These are phyloP conservation scores for Zonitis immaculata DNA, from an alignment of 2,888 invertebrate species.

Conservation along the genomic window DNA sequence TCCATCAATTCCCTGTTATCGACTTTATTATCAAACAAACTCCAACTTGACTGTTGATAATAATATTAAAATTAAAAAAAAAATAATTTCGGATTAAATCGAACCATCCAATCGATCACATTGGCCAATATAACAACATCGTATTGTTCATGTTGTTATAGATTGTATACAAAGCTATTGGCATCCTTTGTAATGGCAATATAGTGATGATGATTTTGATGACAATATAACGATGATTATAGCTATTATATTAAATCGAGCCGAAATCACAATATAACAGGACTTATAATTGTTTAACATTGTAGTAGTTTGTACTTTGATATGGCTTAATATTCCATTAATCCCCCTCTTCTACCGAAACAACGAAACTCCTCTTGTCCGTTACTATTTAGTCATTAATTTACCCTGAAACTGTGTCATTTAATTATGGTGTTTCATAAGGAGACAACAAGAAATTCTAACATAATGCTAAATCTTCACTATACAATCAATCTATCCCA, in stretches of 20 bases:
- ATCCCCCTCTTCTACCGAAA: too few species aligned
- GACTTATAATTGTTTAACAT: slow-evolving; percentile 26
- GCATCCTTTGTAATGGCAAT: neutral
- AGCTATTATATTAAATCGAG: slow-evolving; percentile 18
- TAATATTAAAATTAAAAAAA: neutral
- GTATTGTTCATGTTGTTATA: neutral
- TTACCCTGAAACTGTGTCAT: slow-evolving; percentile 19
- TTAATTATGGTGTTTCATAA: slow-evolving; percentile 18
- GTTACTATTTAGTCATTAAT: slow-evolving; percentile 22
- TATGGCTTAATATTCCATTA: slow-evolving; percentile 24
- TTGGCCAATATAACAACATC: neutral
- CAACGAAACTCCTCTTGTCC: slow-evolving; percentile 22
- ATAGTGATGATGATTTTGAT: neutral
- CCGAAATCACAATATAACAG: slow-evolving; percentile 25
- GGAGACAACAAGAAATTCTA: slow-evolving; percentile 13
- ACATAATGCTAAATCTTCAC: slow-evolving; percentile 9
- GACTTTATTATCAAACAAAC: neutral
- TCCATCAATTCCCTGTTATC: neutral
- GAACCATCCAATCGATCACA: neutral
- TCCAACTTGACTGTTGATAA: too few species aligned
- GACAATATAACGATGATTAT: slow-evolving; percentile 4
- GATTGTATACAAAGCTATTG: neutral
- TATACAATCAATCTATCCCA: slow-evolving; percentile 14
- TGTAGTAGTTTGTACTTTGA: slow-evolving; percentile 19
- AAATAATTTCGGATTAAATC: neutral